Conservation (phyloP, 2,113 vertebrate genomes). For the Cynopterus brachyotis region DNA sequence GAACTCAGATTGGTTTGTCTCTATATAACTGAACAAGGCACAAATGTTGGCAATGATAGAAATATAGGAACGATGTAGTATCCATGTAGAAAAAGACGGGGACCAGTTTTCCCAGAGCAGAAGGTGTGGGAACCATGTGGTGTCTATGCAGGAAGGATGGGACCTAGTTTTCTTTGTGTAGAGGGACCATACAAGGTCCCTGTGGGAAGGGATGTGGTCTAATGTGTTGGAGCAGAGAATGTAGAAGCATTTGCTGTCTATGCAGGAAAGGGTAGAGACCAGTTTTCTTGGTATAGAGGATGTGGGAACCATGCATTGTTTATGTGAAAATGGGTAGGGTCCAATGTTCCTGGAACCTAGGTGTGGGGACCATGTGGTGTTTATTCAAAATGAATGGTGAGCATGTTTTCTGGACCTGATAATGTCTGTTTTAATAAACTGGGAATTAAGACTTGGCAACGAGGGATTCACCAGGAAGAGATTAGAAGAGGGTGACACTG, state of each 20-base stretch:
- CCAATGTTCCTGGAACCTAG: neutral
- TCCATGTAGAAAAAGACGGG: neutral
- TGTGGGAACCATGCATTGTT: neutral
- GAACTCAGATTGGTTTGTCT: neutral
- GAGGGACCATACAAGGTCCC: neutral
- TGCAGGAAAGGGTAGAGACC: neutral
- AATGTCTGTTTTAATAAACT: neutral
- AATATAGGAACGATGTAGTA: neutral
- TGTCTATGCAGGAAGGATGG: neutral
- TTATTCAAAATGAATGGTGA: neutral
- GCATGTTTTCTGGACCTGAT: neutral
- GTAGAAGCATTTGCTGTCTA: neutral
- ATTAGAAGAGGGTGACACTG: neutral
- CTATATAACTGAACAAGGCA: neutral
- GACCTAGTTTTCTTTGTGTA: neutral
- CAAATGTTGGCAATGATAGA: neutral
- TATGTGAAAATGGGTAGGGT: neutral
- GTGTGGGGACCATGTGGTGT: neutral
- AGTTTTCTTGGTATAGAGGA: neutral
- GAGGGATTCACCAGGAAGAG: neutral
- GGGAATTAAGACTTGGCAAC: neutral
- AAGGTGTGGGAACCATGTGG: neutral
- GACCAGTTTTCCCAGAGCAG: neutral
- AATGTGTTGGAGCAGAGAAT: neutral
- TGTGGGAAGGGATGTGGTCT: neutral